Base-by-base conservation (phyloP, 2,797 vertebrate genomes). In the Neosilurus hyrtlii region DNA sequence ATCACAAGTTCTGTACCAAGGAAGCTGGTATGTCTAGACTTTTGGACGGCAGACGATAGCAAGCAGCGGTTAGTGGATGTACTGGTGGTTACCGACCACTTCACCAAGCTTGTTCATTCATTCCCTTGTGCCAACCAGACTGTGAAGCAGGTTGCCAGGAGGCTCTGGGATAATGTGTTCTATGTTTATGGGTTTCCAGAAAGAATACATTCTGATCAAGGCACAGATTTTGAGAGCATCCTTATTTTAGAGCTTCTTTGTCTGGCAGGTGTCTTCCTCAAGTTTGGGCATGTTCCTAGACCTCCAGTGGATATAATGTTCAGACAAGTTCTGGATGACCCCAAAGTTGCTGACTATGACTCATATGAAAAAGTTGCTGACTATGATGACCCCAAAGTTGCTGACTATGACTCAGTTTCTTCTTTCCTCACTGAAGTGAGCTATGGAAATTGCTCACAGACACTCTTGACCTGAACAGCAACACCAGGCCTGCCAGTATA, bases 121-220 rank as follows among this genome's bases (percentile, higher is more conserved):
- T 30, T 52, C 10, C 11, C 16, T 26, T 85, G 78, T 35, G 5
- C 61, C 3, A 84, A 85, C 24, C 82, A 87, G 12, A 87, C 59
- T 0, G 83, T 80, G 0, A 89, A 79, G 9, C 62, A 67, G 1
- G 63, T 67, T 79, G 49, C 43, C 0, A 67, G 15, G 18, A 54
- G 54, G 24, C 24, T 66, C 4, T 79, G 62, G 77, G 43, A 79
- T 6, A 66, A 54, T 54, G 10, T 61, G 0, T 76, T 76, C 8
- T 62, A 57, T 56, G 9, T 75, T 3, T 75, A 37, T 1, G 26
- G 56, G 3, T 76, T 76, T 7, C 30, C 56, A 10, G 20, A 37
- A 11, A 1, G 56, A 9, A 57, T 37, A 0, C 74, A 61, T 12
- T 22, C 20, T 5, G 35, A 56, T 2, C 74, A 62, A 35, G 30